These are phyloP conservation scores for Rhagologus leucostigma DNA, from an alignment of 2,113 vertebrate genomes.

Conservation along the genomic window DNA sequence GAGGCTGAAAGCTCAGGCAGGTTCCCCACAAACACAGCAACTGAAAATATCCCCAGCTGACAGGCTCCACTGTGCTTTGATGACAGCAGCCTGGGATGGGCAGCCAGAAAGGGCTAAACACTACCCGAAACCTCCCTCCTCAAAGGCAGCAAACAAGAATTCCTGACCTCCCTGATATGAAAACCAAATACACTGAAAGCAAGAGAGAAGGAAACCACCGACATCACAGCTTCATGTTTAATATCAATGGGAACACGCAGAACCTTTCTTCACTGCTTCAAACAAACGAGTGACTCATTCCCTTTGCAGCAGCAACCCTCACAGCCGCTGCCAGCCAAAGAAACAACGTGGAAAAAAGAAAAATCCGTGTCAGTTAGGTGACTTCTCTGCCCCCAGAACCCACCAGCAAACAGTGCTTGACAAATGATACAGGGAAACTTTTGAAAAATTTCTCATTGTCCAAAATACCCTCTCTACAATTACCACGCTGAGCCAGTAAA, in stretches of 20 bases:
- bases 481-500: background rate
- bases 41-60: background rate
- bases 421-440: background rate
- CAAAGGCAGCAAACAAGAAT: background rate
- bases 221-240: background rate
- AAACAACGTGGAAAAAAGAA: background rate
- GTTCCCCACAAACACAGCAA: background rate
- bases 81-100: background rate
- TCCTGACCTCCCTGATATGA: slow-evolving; percentile 27
- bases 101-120: background rate
- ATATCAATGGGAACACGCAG: background rate
- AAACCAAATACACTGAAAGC: background rate
- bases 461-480: background rate
- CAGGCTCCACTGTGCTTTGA: background rate
- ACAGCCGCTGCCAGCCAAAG: background rate
- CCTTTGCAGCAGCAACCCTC: background rate
- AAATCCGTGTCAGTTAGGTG: background rate
- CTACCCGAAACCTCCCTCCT: background rate
- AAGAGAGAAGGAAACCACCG: slow-evolving; percentile 28
- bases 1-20: background rate
- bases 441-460: background rate
- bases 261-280: background rate
- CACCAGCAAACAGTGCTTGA: accelerated
- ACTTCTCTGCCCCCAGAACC: background rate
- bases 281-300: slow-evolving; percentile 3